A percentile compares a stretch with the other conserved stretches of the same genome.
Evolutionary conservation across 2,888 invertebrate genomes (phyloP).

Genomic region (Altica lythri): DNA sequence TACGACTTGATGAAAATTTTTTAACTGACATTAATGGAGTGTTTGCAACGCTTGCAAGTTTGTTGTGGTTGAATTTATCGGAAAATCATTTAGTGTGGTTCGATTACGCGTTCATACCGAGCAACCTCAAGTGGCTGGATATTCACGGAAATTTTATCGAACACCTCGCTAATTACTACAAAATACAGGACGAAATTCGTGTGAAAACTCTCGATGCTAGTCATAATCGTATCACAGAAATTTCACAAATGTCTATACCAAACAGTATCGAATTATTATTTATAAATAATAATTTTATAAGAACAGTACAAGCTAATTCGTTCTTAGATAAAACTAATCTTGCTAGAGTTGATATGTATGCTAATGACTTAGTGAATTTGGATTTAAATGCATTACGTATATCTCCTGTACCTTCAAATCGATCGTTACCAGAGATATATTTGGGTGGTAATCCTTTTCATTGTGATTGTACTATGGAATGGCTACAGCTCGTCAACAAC

Average conservation of each 20-base stretch:
- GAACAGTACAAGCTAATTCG: constrained; percentile 79
- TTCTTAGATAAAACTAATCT: constrained; percentile 84
- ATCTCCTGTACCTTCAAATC: constrained; percentile 72
- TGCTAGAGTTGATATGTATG: constrained; percentile 87
- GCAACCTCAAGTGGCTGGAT: constrained; percentile 87
- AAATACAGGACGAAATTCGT: constrained; percentile 78
- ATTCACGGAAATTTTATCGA: constrained; percentile 89
- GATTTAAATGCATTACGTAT: constrained; percentile 81
- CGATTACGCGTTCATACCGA: constrained; percentile 90
- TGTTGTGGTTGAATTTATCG: constrained; percentile 86
- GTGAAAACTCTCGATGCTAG: constrained; percentile 88
- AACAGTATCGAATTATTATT: constrained; percentile 86
- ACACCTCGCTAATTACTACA: constrained; percentile 85
- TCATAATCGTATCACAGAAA: constrained; percentile 83
- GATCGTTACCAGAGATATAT: constrained; percentile 84
- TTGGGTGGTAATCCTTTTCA: constrained; percentile 92
- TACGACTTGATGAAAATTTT: constrained; percentile 86
- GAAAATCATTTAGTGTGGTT: constrained; percentile 93
- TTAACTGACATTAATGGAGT: constrained; percentile 89
- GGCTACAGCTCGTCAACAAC: constrained; percentile 89
- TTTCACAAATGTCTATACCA: constrained; percentile 83
- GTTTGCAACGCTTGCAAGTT: constrained; percentile 81
- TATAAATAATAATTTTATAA: constrained; percentile 87
- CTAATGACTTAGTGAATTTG: constrained; percentile 82
- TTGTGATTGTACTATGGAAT: constrained; percentile 95